phyloP scores from a whole-genome alignment of 2,888 invertebrate species.

The Andrena haemorrhoa region DNA sequence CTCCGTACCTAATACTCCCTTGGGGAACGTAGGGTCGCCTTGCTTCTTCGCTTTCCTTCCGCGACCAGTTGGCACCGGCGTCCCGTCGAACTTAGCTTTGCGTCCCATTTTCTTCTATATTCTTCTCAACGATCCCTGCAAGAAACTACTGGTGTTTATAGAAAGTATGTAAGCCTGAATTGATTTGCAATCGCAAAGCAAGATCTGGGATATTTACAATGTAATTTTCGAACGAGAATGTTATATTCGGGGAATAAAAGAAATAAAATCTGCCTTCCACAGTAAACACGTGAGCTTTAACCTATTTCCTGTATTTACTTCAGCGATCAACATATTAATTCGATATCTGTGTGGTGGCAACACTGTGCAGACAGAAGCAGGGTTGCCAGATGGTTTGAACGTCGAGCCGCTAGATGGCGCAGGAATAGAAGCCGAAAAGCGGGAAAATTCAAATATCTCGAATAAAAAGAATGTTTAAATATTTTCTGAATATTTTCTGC shows the following conservation, averaged over 20 bases:
- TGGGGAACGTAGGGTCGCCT: constrained; percentile 90
- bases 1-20: constrained; percentile 86
- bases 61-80: constrained; percentile 91
- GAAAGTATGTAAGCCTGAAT: not conserved
- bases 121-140: not conserved
- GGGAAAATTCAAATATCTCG: no score
- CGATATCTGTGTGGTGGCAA: no score
- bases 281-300: constrained; percentile 45
- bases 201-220: not conserved
- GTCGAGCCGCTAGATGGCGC: no score
- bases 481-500: no score
- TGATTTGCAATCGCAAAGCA: not conserved
- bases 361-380: no score
- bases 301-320: constrained; percentile 29
- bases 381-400: no score
- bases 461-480: no score
- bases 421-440: no score
- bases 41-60: constrained; percentile 96
- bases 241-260: not conserved
- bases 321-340: not conserved
- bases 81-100: constrained; percentile 92
- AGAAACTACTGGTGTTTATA: not conserved
- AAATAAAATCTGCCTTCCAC: not conserved
- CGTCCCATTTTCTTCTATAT: constrained; percentile 89
- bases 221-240: not conserved